Evolutionary conservation across 2,797 vertebrate genomes (phyloP), one percentile per base, ranked within the genome.

Genomic region (Protonibea diacanthus): DNA sequence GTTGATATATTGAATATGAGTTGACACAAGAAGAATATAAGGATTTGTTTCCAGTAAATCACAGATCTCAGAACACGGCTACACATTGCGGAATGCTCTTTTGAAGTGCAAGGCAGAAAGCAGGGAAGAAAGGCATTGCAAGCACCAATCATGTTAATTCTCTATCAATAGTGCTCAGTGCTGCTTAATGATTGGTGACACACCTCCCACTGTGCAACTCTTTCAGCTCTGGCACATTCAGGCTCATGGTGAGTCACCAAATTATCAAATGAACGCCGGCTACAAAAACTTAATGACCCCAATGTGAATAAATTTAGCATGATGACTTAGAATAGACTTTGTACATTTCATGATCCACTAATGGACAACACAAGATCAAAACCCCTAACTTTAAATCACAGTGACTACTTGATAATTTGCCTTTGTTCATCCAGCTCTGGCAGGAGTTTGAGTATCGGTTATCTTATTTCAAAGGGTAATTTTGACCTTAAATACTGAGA

Each of bases 141-240:
- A 27, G 47, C 67, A 59, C 55, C 56, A 33, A 56, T 81, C 71
- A 33, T 71, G 72, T 60, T 86, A 86, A 86, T 90, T 73, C 73
- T 58, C 38, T 29, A 63, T 80, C 69, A 78, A 11, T 74, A 49
- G 61, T 33, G 71, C 73, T 75, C 33, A 76, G 65, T 56, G 76
- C 76, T 81, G 86, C 78, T 68, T 90, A 88, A 91, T 89, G 88
- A 79, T 64, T 49, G 71, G 82, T 90, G 86, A 85, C 84, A 82
- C 76, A 61, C 79, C 76, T 70, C 82, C 86, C 58, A 53, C 81
- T 85, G 84, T 78, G 83, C 56, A 56, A 71, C 29, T 55, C 42
- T 67, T 76, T 73, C 61, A 80, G 61, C 75, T 62, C 61, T 78
- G 80, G 56, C 78, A 59, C 23, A 76, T 80, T 77, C 59, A 84